Conservation (phyloP, 2,113 vertebrate genomes). For the Zosterops borbonicus region DNA sequence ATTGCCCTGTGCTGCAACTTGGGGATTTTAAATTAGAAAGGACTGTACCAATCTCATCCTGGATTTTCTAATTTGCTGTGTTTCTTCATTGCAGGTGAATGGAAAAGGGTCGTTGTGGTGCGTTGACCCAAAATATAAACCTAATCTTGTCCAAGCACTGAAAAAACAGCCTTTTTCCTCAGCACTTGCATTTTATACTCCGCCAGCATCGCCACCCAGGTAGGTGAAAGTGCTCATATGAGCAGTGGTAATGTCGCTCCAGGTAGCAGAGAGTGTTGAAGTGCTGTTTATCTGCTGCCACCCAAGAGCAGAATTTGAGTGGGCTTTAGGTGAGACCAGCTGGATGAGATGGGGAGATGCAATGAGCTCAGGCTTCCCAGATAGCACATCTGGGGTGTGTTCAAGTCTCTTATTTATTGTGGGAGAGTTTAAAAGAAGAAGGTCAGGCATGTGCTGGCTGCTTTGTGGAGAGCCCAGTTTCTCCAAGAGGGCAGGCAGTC, state of each 20-base stretch:
- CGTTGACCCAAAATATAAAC: constrained; percentile 96
- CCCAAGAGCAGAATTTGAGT: neutral
- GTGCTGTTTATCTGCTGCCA: neutral
- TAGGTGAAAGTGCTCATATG: constrained; percentile 34
- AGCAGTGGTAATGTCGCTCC: fast-evolving
- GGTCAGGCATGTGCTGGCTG: neutral
- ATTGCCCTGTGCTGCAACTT: neutral
- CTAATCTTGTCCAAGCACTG: constrained; percentile 94
- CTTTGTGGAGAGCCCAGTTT: neutral
- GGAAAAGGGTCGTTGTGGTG: constrained; percentile 99
- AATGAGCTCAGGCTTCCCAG: neutral
- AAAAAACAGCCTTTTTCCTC: constrained; percentile 96
- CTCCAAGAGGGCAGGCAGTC: neutral
- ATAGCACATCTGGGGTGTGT: neutral
- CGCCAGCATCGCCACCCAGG: constrained; percentile 90
- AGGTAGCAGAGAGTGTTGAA: neutral
- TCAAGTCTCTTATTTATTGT: neutral
- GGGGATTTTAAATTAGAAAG: neutral
- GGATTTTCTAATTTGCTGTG: constrained; percentile 1
- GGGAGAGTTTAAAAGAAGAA: neutral
- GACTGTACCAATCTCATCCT: neutral
- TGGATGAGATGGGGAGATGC: fast-evolving
- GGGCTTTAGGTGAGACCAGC: neutral
- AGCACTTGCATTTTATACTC: constrained; percentile 89
- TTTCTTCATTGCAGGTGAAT: constrained; percentile 83